Evolutionary conservation across 2,888 invertebrate genomes (phyloP).

Genomic region (Kryphioiulus occultus): DNA sequence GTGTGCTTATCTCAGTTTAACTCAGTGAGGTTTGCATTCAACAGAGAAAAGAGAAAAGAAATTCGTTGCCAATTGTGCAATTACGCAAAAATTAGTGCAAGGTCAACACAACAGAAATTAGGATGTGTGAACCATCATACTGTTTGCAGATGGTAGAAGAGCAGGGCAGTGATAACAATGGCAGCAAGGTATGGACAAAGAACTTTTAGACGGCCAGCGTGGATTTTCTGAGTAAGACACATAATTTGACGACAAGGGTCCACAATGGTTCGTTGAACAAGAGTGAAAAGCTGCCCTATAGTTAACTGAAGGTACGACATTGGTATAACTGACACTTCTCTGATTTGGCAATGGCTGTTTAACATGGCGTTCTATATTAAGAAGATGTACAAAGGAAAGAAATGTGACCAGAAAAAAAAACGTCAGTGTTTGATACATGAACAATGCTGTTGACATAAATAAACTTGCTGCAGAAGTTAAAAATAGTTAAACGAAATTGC

Average conservation of each 20-base stretch:
- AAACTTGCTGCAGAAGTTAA: no score
- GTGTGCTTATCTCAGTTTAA: neutral
- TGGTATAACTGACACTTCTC: conserved; percentile 24
- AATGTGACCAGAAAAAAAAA: conserved; percentile 45
- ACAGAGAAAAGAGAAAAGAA: conserved; percentile 11
- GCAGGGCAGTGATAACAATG: conserved; percentile 47
- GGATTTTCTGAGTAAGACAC: neutral
- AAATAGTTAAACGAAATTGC: no score
- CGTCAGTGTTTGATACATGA: conserved; percentile 52
- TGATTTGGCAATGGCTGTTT: neutral
- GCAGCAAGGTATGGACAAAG: conserved; percentile 45
- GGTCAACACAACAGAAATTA: neutral
- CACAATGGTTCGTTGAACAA: neutral
- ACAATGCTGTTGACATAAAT: neutral
- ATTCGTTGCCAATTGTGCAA: neutral
- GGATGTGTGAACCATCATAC: neutral
- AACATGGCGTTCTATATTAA: neutral
- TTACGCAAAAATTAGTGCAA: neutral
- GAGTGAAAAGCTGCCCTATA: neutral
- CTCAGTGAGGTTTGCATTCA: neutral
- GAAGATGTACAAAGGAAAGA: neutral
- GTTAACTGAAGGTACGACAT: neutral
- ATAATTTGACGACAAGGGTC: neutral
- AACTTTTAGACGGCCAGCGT: conserved; percentile 45
- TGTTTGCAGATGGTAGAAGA: conserved; percentile 39